Base-by-base conservation (phyloP, 2,888 invertebrate species). In the Papilio gigon region DNA sequence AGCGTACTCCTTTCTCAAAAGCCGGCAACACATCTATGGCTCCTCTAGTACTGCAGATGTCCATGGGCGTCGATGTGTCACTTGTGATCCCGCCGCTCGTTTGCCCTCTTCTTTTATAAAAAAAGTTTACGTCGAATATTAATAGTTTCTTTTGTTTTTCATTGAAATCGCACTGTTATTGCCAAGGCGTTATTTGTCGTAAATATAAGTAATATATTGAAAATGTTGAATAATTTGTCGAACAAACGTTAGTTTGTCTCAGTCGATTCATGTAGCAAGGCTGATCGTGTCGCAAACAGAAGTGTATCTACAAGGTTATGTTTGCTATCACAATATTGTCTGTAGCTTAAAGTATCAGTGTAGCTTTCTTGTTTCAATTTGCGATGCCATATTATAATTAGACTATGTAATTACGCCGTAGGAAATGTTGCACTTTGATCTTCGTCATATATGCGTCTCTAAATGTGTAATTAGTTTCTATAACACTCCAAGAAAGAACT, bases 261-360 rank as follows among this genome's bases (percentile, higher is more conserved):
- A 61, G 44, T 65, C 42, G 53, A 69, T 65, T 64, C 65, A 60
- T 65, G n/a, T 56, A 30, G 33, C 69, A 61, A 65, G 61, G 56
- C 56, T 61, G 65, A 56, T 27, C 61, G 35, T 25, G 35, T 60
- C 27, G 61, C 61, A 30, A 69, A 42, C 56, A 69, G 59, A 56
- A 69, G 69, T 65, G 17, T 53, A 65, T 50, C 42, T 44, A 50
- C 65, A 69, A 69, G 65, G 65, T 69, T 65, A 61, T 61, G 42
- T 65, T 65, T 65, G 30, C 37, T 61, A 65, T 65, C 40, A 25
- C 6, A 44, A 56, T 62, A 56, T 62, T 67, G 67, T 35, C 61
- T 42, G 30, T 60, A 65, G 35, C 56, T 68, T 65, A 68, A 50
- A 17, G 50, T 40, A 65, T 68, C 50, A 35, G 40, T 22, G 47